Conservation (phyloP, 2,797 vertebrate species). For the Acrossocheilus wenchowensis region DNA sequence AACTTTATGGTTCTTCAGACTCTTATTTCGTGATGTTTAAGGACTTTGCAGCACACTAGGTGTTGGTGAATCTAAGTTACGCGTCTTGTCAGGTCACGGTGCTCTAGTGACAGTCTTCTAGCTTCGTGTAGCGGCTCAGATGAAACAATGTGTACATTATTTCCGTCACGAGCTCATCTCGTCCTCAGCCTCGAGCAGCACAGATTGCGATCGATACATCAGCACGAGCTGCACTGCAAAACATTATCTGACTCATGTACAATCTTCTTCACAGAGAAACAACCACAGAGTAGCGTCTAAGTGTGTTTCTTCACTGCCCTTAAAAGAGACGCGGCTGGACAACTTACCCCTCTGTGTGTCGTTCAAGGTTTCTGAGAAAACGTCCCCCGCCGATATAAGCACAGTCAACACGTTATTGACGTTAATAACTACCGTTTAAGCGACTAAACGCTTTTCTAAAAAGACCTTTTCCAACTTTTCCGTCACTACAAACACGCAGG, state of each 20-base stretch:
- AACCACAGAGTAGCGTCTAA: background rate
- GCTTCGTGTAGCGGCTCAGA: background rate
- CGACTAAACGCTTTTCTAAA: background rate
- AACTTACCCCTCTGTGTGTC: constrained; percentile 47
- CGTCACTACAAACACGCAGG: background rate
- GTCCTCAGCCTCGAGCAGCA: background rate
- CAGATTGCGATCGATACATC: background rate
- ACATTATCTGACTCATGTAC: background rate
- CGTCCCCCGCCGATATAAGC: constrained; percentile 21
- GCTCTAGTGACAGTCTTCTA: background rate
- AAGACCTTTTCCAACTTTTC: constrained; percentile 44
- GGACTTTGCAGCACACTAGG: background rate
- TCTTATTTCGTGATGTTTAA: background rate
- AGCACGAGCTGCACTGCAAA: background rate
- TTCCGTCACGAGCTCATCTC: constrained; percentile 17
- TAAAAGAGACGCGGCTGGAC: constrained; percentile 5
- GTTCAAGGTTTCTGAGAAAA: constrained; percentile 31
- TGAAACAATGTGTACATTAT: constrained; percentile 25
- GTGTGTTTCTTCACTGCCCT: background rate
- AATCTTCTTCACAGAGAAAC: background rate
- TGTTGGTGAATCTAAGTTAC: background rate
- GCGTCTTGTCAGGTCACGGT: background rate
- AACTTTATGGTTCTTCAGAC: background rate
- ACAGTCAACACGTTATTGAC: background rate
- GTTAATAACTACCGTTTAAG: background rate